These are phyloP conservation scores for Steinernema hermaphroditum DNA, from an alignment of 2,888 invertebrate genomes.

Conservation along the genomic window DNA sequence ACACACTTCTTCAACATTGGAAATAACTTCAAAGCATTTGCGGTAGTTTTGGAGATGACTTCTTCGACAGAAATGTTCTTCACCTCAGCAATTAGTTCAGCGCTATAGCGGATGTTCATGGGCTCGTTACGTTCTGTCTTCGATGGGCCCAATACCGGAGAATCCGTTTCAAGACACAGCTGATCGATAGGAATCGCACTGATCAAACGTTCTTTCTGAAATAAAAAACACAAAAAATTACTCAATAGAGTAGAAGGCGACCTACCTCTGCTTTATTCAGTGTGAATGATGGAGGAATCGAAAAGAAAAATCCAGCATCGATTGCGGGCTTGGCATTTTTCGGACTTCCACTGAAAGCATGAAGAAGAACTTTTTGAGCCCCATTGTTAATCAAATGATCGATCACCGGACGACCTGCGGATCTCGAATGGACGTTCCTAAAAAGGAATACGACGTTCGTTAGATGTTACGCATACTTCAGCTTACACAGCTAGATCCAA, in stretches of 20 bases:
- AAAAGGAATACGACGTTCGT: conserved; percentile 32
- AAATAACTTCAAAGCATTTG: background rate
- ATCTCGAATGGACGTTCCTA: conserved; percentile 69
- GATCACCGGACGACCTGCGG: conserved; percentile 68
- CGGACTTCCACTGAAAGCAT: conserved; percentile 69
- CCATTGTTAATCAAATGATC: conserved; percentile 65
- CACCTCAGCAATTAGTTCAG: background rate
- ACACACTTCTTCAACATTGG: background rate
- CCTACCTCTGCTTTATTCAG: conserved; percentile 38
- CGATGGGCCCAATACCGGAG: conserved; percentile 69
- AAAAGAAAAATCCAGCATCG: conserved; percentile 68
- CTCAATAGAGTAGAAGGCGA: background rate
- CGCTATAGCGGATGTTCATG: conserved; percentile 36
- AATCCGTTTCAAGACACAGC: conserved; percentile 69
- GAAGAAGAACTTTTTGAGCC: conserved; percentile 67
- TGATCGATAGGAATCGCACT: conserved; percentile 67
- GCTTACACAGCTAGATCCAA: conserved; percentile 58
- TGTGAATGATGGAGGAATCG: conserved; percentile 67
- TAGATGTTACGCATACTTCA: conserved; percentile 23
- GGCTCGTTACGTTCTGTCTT: conserved; percentile 56
- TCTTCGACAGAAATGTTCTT: background rate
- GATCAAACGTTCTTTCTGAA: conserved; percentile 67
- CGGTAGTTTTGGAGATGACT: background rate
- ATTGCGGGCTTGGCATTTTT: conserved; percentile 67
- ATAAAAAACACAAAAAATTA: background rate